These are phyloP conservation scores for Brachyrhaphis roseni DNA, from an alignment of 2,797 vertebrate genomes.

Conservation along the genomic window DNA sequence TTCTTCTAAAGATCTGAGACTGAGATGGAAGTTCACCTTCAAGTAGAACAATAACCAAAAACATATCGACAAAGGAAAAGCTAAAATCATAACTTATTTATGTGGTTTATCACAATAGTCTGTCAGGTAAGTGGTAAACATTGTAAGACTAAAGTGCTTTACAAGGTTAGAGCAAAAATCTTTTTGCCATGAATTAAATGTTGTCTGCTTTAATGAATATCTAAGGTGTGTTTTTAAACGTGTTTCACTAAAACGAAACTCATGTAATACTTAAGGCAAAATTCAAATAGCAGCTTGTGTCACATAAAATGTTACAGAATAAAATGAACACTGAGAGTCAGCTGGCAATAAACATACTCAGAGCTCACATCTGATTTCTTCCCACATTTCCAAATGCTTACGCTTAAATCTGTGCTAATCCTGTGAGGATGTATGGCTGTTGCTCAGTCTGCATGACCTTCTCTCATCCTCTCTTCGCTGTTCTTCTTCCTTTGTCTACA, in stretches of 20 bases:
- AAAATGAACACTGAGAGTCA: not conserved
- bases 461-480: conserved; percentile 58
- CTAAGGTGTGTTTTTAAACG: not conserved
- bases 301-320: conserved; percentile 1
- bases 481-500: conserved; percentile 51
- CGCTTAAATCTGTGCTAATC: conserved; percentile 27
- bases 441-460: conserved; percentile 57
- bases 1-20: not conserved
- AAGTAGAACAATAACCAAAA: not conserved
- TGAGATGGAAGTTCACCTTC: not conserved
- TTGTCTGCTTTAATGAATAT: conserved; percentile 12
- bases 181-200: not conserved
- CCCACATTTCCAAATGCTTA: conserved; percentile 19
- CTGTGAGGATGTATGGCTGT: conserved; percentile 20
- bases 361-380: conserved; percentile 14
- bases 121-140: not conserved
- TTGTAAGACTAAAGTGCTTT: not conserved
- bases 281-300: not conserved
- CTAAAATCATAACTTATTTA: not conserved
- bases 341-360: not conserved
- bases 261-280: not conserved
- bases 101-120: not conserved
- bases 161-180: not conserved
- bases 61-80: not conserved
- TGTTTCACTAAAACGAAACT: conserved; percentile 7